Evolutionary conservation across 2,797 vertebrate species (phyloP).

Genomic region (Salmo trutta): DNA sequence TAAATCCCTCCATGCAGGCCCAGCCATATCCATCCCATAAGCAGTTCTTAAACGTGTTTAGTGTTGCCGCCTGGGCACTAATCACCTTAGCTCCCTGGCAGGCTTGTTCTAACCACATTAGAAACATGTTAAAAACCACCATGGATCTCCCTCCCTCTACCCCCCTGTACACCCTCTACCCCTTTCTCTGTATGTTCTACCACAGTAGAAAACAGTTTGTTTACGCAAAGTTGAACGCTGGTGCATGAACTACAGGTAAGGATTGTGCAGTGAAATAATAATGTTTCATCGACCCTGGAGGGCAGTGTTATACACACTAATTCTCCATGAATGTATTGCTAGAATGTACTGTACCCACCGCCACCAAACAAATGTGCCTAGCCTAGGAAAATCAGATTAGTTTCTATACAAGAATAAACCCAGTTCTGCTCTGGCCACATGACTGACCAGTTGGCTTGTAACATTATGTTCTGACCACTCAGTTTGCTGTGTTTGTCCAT

Average conservation of each 20-base stretch:
- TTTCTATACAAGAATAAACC: too few species aligned
- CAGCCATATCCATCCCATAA: constrained; percentile 44
- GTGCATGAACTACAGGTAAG: not conserved
- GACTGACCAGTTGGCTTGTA: too few species aligned
- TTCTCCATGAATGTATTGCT: not conserved
- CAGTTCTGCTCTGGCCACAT: too few species aligned
- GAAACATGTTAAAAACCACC: constrained; percentile 62
- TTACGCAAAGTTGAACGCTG: not conserved
- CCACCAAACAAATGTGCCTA: not conserved
- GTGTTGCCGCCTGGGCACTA: constrained; percentile 56
- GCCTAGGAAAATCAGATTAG: too few species aligned
- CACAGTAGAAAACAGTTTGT: not conserved
- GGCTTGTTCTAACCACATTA: constrained; percentile 64
- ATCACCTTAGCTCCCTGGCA: constrained; percentile 61
- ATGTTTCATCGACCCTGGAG: not conserved
- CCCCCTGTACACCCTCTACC: not conserved
- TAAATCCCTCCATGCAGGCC: constrained; percentile 49
- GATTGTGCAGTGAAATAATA: not conserved
- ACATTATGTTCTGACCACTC: not conserved
- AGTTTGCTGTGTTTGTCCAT: not conserved
- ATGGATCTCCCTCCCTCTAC: constrained; percentile 35
- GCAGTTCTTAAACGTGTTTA: constrained; percentile 67
- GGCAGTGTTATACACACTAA: not conserved
- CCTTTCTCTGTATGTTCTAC: constrained; percentile 20
- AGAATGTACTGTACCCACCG: not conserved